Conservation (phyloP, 2,113 vertebrate genomes). For the Catagonus wagneri region DNA sequence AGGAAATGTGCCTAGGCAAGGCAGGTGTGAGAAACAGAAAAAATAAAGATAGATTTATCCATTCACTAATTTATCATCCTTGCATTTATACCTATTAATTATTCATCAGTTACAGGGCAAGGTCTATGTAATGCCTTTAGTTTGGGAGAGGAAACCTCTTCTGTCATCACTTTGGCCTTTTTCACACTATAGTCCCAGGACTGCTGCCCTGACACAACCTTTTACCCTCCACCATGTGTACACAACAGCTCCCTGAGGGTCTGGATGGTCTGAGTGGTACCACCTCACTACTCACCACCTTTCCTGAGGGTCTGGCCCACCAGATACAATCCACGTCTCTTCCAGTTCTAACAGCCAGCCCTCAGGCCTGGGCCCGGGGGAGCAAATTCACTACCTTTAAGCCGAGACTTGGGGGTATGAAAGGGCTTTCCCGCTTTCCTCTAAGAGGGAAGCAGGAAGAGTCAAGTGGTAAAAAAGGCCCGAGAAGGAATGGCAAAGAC, state of each 20-base stretch:
- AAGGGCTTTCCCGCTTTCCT: background rate
- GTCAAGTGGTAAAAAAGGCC: background rate
- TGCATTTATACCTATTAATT: background rate
- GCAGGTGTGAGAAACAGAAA: background rate
- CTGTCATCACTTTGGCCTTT: background rate
- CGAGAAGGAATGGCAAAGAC: background rate
- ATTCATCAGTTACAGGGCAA: background rate
- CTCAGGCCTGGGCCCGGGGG: background rate
- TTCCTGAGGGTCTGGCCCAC: background rate
- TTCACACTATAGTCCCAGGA: background rate
- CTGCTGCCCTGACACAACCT: rapidly evolving
- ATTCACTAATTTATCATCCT: background rate
- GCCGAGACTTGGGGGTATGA: background rate
- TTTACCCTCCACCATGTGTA: too few species aligned
- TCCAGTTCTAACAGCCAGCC: background rate
- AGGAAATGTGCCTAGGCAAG: background rate
- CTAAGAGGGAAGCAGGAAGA: background rate
- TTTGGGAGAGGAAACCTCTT: background rate
- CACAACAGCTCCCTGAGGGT: too few species aligned
- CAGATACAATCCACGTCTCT: background rate
- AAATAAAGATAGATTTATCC: background rate
- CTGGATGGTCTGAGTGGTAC: rapidly evolving
- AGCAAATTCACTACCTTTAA: background rate
- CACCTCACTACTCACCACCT: too few species aligned
- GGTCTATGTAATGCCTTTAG: background rate